Percentiles rank a stretch among this genome's conserved stretches.
phyloP scores from a whole-genome alignment of 2,113 vertebrate genomes.

The Notiomystis cincta region DNA sequence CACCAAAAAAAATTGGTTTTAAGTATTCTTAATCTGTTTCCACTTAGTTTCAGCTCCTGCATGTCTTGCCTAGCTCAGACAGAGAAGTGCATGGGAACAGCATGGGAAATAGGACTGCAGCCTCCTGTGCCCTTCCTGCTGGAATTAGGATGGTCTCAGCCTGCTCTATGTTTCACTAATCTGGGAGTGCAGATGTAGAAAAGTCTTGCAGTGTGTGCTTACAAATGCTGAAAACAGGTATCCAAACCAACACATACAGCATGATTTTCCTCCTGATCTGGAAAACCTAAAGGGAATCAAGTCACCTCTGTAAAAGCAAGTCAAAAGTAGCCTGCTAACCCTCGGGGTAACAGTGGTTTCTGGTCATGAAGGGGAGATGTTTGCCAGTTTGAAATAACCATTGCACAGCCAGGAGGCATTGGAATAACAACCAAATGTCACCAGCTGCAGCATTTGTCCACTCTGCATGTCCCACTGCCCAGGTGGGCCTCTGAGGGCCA shows the following conservation, averaged over 20 bases:
- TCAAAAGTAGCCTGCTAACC: neutral
- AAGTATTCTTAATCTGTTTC: neutral
- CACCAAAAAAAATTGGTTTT: rapidly evolving
- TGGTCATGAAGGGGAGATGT: neutral
- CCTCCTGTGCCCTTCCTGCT: neutral
- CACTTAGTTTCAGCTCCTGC: neutral
- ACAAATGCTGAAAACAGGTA: neutral
- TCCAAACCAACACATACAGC: neutral
- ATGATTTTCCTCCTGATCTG: neutral
- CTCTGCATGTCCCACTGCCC: neutral
- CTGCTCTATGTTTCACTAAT: neutral
- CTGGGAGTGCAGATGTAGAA: neutral
- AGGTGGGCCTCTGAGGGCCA: neutral
- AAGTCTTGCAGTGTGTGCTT: neutral
- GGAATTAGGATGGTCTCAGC: neutral
- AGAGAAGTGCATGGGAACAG: neutral
- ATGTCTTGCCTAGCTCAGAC: neutral
- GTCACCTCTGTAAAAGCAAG: neutral
- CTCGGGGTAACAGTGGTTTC: neutral
- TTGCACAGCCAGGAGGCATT: neutral
- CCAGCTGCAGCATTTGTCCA: neutral
- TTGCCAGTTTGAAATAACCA: neutral
- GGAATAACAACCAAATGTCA: neutral
- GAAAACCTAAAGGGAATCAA: neutral
- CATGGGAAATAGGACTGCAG: neutral